Evolutionary conservation across 2,888 invertebrate species (phyloP), one percentile per base, ranked within the genome.

Genomic region (Drosophila maculinotata): DNA sequence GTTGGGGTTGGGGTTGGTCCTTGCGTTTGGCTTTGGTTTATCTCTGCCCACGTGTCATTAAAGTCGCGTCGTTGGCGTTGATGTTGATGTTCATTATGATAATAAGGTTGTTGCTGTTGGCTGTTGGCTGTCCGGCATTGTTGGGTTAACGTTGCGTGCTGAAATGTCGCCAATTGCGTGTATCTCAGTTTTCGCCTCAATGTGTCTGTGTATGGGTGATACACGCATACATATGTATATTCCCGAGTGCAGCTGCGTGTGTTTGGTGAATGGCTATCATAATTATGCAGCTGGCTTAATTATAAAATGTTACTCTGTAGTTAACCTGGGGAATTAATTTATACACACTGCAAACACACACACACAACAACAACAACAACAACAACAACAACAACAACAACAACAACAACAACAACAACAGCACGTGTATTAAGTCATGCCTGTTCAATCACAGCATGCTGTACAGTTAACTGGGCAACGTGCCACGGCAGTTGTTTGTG

Each of bases 271-370:
- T 67, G 74, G 59, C 63, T 60, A 71, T 67, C 76, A 84, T 87
- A 87, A 87, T 87, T 86, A 86, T 82, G 82, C 86, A 84, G 79
- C 86, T 82, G 86, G 84, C 83, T 86, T 84, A 87, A 87, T 82
- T 87, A 84, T 87, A 86, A 84, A 84, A 82, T 79, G 79, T 84
- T 79, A 78, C 73, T 68, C 69, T 69, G 82, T 71, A 79, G 76
- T 84, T 86, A 79, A 87, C 82, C 79, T 77, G 79, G 84, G 77
- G 78, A 87, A 79, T 84, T 84, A 84, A 86, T 84, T 81, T 80
- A 80, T 73, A 80, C 78, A 59, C 62, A 63, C 54, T 49, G 62
- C 57, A 51, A 38, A 52, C 25, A 45, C 39, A 42, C 35, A 49
- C 38, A 35, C 23, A 28, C 33, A 38, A 4, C 20, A 35, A 30